A percentile compares a stretch with the other conserved stretches of the same genome.
Conservation (phyloP, 2,113 vertebrate species). For the Blennius ocellaris region DNA sequence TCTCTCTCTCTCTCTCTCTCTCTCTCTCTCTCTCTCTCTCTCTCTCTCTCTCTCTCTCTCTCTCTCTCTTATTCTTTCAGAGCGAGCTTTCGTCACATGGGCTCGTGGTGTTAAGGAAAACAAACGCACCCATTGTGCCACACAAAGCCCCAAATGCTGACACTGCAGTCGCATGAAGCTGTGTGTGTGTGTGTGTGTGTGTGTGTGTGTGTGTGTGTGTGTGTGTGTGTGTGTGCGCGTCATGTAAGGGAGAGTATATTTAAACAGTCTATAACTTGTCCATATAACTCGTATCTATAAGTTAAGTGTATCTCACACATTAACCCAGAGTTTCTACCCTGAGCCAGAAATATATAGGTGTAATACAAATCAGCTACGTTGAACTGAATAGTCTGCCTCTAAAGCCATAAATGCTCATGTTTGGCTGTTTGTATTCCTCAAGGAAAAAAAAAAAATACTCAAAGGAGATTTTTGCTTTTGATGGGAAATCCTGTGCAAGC, state of each 20-base stretch:
- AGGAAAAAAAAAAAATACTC: too few relatives aligned
- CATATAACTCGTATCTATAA: too few relatives aligned
- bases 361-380: too few relatives aligned
- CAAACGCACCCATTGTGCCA: conserved; percentile 83
- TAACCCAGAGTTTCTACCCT: too few relatives aligned
- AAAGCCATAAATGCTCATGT: too few relatives aligned
- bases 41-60: conserved; percentile 61
- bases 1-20: conserved; percentile 68
- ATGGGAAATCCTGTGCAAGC: too few relatives aligned
- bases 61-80: conserved; percentile 67
- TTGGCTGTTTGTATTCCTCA: too few relatives aligned
- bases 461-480: too few relatives aligned
- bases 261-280: conserved; percentile 30
- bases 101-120: conserved; percentile 83
- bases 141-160: conserved; percentile 86
- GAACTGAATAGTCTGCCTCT: too few relatives aligned
- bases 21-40: conserved; percentile 58
- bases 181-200: conserved; percentile 30
- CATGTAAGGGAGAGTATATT: conserved; percentile 67
- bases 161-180: conserved; percentile 80
- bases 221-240: conserved; percentile 32
- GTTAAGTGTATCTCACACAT: too few relatives aligned
- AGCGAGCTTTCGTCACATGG: conserved; percentile 83
- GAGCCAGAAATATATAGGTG: too few relatives aligned
- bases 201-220: conserved; percentile 26